These are phyloP conservation scores for Piscicola geometra DNA, from an alignment of 2,888 invertebrate genomes.

Conservation along the genomic window DNA sequence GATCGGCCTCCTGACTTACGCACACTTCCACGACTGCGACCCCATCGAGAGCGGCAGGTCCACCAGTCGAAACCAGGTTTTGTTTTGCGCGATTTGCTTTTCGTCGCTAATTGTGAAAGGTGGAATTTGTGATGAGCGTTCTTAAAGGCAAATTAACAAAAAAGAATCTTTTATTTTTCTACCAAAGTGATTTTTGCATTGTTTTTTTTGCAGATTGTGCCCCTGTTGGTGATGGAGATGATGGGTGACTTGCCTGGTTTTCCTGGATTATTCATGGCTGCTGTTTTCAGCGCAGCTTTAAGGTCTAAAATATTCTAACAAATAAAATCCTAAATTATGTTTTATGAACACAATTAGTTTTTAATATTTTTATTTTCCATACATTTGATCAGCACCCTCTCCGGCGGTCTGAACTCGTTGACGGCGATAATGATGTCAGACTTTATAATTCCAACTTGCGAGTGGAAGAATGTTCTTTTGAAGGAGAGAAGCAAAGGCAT, in stretches of 20 bases:
- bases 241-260: constrained; percentile 47
- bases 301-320: constrained; percentile 32
- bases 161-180: too few relatives aligned
- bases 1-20: constrained; percentile 45
- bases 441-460: constrained; percentile 68
- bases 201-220: constrained; percentile 29
- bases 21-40: constrained; percentile 42
- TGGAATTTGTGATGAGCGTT: background rate
- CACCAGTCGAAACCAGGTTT: constrained; percentile 41
- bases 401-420: constrained; percentile 82
- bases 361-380: background rate
- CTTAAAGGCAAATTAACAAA: too few relatives aligned
- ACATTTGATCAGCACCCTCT: constrained; percentile 65
- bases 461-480: constrained; percentile 50
- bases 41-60: constrained; percentile 37
- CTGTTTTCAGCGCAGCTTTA: constrained; percentile 47
- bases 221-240: constrained; percentile 48
- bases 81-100: background rate
- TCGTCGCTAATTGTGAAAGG: background rate
- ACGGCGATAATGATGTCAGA: constrained; percentile 85
- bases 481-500: constrained; percentile 29
- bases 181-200: background rate
- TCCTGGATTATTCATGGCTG: constrained; percentile 49
- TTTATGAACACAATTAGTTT: background rate
- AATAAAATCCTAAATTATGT: too few relatives aligned